phyloP scores from a whole-genome alignment of 2,113 vertebrate species.

The Acanthisitta chloris region DNA sequence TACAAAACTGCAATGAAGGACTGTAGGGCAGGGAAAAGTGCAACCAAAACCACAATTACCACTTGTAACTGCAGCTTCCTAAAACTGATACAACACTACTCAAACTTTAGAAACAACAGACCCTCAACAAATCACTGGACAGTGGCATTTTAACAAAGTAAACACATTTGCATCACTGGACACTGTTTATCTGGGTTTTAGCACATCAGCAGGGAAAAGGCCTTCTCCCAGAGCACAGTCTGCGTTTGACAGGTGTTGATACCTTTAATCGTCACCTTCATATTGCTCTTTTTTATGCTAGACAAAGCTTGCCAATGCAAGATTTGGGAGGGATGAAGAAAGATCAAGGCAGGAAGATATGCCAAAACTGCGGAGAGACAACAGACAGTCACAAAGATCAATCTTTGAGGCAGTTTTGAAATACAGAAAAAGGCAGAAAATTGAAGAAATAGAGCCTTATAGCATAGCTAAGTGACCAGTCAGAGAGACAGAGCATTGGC shows the following conservation, averaged over 20 bases:
- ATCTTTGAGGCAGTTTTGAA: neutral
- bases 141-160: neutral
- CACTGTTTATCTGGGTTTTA: neutral
- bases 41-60: neutral
- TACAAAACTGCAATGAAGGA: rapidly evolving
- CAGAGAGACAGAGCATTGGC: neutral
- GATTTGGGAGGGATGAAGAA: constrained; percentile 20
- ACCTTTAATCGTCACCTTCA: neutral
- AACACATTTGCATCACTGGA: neutral
- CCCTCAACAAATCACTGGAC: neutral
- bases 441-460: neutral
- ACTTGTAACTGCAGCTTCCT: neutral
- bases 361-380: neutral
- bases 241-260: neutral
- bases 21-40: rapidly evolving
- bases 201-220: neutral
- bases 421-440: neutral
- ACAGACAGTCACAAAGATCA: neutral
- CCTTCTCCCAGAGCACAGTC: neutral
- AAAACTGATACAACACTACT: neutral
- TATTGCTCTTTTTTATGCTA: neutral
- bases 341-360: constrained; percentile 40
- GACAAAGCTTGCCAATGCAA: constrained; percentile 2
- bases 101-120: neutral
- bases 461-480: neutral